phyloP scores from a whole-genome alignment of 2,888 invertebrate genomes.

The Rhagonycha lutea region DNA sequence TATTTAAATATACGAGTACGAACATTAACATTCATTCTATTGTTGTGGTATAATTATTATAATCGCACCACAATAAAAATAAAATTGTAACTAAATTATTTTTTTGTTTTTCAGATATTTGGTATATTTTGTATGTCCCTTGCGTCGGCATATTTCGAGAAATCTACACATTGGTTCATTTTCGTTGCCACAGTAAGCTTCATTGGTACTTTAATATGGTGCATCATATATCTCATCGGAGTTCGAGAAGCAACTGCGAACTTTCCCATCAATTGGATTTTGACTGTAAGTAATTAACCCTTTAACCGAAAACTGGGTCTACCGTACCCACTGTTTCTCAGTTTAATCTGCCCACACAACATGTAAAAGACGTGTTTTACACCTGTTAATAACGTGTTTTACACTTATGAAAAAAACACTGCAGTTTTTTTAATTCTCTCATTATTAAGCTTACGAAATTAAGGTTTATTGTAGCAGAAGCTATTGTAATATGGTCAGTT shows the following conservation, averaged over 20 bases:
- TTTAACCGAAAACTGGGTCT: neutral
- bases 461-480: too few species aligned
- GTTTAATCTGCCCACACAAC: too few species aligned
- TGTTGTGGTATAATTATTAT: conserved; percentile 4
- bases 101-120: conserved; percentile 66
- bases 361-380: too few species aligned
- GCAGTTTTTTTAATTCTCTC: too few species aligned
- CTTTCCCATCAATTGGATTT: conserved; percentile 81
- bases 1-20: neutral
- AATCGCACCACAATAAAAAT: neutral
- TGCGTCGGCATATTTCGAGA: conserved; percentile 68
- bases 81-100: neutral
- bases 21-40: conserved; percentile 9
- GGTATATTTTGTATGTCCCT: conserved; percentile 86
- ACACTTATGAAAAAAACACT: too few species aligned
- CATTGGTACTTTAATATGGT: conserved; percentile 81
- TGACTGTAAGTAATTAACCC: conserved; percentile 66
- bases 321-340: too few species aligned
- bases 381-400: too few species aligned
- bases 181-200: conserved; percentile 83
- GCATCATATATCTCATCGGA: conserved; percentile 77
- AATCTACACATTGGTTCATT: conserved; percentile 79
- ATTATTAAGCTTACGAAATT: too few species aligned
- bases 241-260: conserved; percentile 74
- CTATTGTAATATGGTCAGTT: neutral